Conservation (phyloP, 2,888 invertebrate genomes). For the Ptychoptera contaminata region DNA sequence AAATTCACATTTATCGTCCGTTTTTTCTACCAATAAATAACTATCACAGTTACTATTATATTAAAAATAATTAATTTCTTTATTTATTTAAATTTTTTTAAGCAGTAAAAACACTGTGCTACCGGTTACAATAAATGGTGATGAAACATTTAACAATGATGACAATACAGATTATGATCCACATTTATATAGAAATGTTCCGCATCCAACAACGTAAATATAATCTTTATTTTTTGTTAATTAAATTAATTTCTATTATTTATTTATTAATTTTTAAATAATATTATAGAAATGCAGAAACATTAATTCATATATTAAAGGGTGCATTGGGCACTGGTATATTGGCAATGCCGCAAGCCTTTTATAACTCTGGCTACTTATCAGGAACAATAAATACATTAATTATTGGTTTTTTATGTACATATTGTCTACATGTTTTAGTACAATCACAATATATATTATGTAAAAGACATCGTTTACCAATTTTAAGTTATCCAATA, state of each 20-base stretch:
- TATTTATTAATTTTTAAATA: not conserved
- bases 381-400: conserved; percentile 64
- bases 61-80: too few relatives aligned
- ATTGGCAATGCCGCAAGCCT: conserved; percentile 87
- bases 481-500: conserved; percentile 68
- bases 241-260: not conserved
- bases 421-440: conserved; percentile 78
- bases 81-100: too few relatives aligned
- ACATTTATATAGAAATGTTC: conserved; percentile 41
- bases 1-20: too few relatives aligned
- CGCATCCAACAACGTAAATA: conserved; percentile 48
- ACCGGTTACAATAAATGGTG: too few relatives aligned
- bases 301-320: conserved; percentile 73
- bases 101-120: too few relatives aligned
- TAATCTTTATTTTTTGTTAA: not conserved
- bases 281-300: conserved; percentile 51
- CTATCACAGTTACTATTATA: too few relatives aligned
- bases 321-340: conserved; percentile 89
- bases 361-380: conserved; percentile 66
- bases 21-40: too few relatives aligned
- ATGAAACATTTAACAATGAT: conserved; percentile 8
- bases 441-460: conserved; percentile 41
- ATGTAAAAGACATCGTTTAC: conserved; percentile 49
- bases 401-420: conserved; percentile 60
- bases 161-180: conserved; percentile 37